Evolutionary conservation across 2,113 vertebrate species (phyloP).

Genomic region (Cervus canadensis): DNA sequence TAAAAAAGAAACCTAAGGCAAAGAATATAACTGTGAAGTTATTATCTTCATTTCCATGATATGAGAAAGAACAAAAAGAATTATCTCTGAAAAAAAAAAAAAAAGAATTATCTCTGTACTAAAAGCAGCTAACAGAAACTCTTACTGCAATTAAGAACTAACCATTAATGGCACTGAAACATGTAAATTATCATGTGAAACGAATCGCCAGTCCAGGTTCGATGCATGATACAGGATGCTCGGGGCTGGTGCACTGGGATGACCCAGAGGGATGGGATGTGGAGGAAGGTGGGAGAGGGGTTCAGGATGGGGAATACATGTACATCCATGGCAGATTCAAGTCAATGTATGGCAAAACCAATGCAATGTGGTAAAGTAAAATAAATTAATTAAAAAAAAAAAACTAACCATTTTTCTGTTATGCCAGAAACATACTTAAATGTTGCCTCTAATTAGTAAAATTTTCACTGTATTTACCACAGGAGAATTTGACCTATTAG

Average conservation of each 20-base stretch:
- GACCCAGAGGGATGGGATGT: too few relatives aligned
- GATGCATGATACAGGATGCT: too few relatives aligned
- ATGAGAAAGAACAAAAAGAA: slow-evolving; percentile 6
- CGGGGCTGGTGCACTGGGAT: too few relatives aligned
- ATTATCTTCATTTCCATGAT: background rate
- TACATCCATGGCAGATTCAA: too few relatives aligned
- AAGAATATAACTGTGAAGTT: background rate
- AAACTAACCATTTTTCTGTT: slow-evolving; percentile 14
- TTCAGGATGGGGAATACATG: too few relatives aligned
- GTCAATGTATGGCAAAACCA: too few relatives aligned
- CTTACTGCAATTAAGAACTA: background rate
- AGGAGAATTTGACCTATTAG: background rate
- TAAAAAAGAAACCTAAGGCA: background rate
- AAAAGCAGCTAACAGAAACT: slow-evolving; percentile 30
- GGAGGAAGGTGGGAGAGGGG: too few relatives aligned
- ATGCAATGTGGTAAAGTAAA: too few relatives aligned
- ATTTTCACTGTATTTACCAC: slow-evolving; percentile 16
- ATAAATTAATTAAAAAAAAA: background rate
- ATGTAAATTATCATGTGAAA: too few relatives aligned
- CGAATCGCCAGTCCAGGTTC: too few relatives aligned
- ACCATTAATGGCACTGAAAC: too few relatives aligned
- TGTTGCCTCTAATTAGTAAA: background rate
- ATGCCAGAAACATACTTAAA: slow-evolving; percentile 28
- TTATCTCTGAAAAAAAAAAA: slow-evolving; percentile 19
- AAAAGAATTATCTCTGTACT: background rate